phyloP scores from a whole-genome alignment of 2,888 invertebrate genomes.

The Craniophora ligustri region DNA sequence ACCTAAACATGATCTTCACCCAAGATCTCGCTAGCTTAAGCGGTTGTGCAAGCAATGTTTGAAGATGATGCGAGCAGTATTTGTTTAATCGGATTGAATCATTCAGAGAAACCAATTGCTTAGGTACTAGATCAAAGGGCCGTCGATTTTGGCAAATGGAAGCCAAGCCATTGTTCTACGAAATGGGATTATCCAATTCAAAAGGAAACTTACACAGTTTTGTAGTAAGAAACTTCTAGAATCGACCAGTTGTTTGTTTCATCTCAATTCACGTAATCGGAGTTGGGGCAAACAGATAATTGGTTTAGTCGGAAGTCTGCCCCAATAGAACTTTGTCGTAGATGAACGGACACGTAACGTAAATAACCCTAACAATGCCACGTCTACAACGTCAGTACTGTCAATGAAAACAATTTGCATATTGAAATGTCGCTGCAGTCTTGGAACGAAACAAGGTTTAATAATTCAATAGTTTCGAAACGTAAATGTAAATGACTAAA shows the following conservation, averaged over 20 bases:
- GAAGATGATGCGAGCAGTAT: too few species aligned
- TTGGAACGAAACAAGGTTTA: too few species aligned
- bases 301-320: too few species aligned
- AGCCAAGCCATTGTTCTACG: background rate
- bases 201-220: conserved; percentile 10
- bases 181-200: conserved; percentile 1
- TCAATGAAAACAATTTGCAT: background rate
- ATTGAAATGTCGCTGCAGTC: background rate
- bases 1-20: too few species aligned
- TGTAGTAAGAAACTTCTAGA: conserved; percentile 17
- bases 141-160: background rate
- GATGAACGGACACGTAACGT: background rate
- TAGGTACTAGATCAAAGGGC: background rate
- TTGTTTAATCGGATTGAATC: background rate
- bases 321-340: conserved; percentile 4
- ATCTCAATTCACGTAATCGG: conserved; percentile 29
- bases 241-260: conserved; percentile 44
- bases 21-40: too few species aligned
- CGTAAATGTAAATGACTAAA: too few species aligned
- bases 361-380: background rate
- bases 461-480: background rate
- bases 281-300: conserved; percentile 42
- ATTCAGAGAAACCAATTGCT: background rate
- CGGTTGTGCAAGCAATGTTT: too few species aligned
- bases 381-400: too few species aligned